Base-by-base conservation (phyloP, 2,888 invertebrate species). In the Diplolepis rosae region DNA sequence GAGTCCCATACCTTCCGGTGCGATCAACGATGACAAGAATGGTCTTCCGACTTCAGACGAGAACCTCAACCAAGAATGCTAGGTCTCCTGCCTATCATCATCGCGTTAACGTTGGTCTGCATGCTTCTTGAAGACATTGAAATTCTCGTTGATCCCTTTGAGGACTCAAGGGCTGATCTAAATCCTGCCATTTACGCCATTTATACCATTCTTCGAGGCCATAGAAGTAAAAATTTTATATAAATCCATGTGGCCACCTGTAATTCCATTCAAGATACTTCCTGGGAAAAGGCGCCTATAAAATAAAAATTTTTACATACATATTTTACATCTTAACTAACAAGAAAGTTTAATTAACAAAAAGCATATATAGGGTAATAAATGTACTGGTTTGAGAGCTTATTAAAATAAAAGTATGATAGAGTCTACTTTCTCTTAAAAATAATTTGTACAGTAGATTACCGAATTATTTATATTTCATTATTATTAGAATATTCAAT, bases 31-130 rank as follows among this genome's bases (percentile, higher is more conserved):
- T 75, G 82, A 81, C 81, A 87, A 87, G 82, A 87, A 87, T 77
- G 87, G 83, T 75, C 84, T 87, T 77, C 85, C 86, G 69, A 82
- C 84, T 70, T 88, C 87, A 83, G 85, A 87, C 79, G 86, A 87
- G 82, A 87, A 86, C 80, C 87, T 87, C 82, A 87, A 86, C 82
- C 87, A 87, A 84, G 86, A 87, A 80, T 84, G 82, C 83, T 88
- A 88, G 72, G 76, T 73, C 66, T 68, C 66, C 74, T 73, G 32
- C 61, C 73, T 71, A 42, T 48, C 68, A 69, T 67, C 76, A 69
- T 69, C 73, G 54, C 30, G 54, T 52, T 68, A 67, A 71, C 66
- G 22, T 35, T 61, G 39, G 39, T 24, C 24, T 61, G 35, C 39
- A 61, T 24, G 39, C 61, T 22, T 39, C 61, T n/a, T n/a, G 39